A percentile compares a stretch with the other conserved stretches of the same genome.
phyloP scores from a whole-genome alignment of 2,888 invertebrate genomes.

The Tetragonisca angustula region DNA sequence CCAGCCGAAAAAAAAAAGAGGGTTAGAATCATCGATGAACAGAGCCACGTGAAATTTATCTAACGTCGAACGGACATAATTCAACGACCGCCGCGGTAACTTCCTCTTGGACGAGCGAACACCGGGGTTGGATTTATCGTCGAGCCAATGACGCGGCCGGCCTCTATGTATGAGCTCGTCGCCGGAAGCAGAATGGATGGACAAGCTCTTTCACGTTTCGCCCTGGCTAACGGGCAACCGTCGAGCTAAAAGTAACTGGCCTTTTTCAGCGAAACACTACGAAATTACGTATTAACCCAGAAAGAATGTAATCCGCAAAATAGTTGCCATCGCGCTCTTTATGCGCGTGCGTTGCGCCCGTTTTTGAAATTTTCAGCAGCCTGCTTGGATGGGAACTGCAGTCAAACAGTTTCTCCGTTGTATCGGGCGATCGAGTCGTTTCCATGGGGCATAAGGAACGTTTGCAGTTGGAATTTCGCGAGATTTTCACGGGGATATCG shows the following conservation, averaged over 20 bases:
- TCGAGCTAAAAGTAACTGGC: conserved; percentile 41
- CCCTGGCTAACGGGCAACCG: conserved; percentile 2
- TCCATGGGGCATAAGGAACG: background rate
- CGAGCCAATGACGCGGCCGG: conserved; percentile 48
- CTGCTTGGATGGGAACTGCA: background rate
- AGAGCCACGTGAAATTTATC: conserved; percentile 8
- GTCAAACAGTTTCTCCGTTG: background rate
- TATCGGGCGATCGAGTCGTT: background rate
- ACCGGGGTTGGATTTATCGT: conserved; percentile 49
- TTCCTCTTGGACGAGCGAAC: conserved; percentile 45
- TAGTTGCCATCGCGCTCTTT: conserved; percentile 40
- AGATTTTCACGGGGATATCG: background rate
- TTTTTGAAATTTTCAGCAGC: conserved; percentile 42
- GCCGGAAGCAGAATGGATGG: conserved; percentile 64
- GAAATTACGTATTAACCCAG: conserved; percentile 59
- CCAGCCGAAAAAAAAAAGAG: background rate
- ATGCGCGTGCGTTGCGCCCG: background rate
- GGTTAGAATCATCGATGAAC: background rate
- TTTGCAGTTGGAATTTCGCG: background rate
- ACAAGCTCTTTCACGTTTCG: conserved; percentile 61
- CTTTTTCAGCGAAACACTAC: conserved; percentile 46
- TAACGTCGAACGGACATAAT: conserved; percentile 26
- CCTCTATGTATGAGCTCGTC: conserved; percentile 47
- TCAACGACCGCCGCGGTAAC: conserved; percentile 32
- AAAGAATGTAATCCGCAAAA: conserved; percentile 55